Evolutionary conservation across 2,888 invertebrate genomes (phyloP).

Genomic region (Temnothorax unifasciatus): DNA sequence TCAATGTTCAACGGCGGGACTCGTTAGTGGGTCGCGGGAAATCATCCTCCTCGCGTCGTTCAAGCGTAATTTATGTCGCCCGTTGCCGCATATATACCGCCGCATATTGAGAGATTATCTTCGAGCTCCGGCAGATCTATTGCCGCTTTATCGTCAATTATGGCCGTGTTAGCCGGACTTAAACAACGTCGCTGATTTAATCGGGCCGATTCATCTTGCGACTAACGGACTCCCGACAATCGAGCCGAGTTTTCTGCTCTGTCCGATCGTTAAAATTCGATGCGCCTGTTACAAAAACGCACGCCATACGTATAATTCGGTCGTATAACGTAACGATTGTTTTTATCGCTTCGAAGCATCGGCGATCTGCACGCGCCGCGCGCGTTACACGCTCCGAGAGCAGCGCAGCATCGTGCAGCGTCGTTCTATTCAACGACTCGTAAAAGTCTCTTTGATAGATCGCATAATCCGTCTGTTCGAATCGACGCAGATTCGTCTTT

Average conservation of each 20-base stretch:
- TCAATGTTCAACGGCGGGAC: constrained; percentile 21
- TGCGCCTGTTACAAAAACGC: constrained; percentile 18
- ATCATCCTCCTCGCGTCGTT: constrained; percentile 30
- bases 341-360: constrained; percentile 44
- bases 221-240: constrained; percentile 6
- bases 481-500: constrained; percentile 43
- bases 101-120: constrained; percentile 58
- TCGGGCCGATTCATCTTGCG: constrained; percentile 43
- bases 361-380: constrained; percentile 20
- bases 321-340: constrained; percentile 55
- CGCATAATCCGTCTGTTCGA: constrained; percentile 23
- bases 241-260: background rate
- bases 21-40: constrained; percentile 52
- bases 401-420: background rate
- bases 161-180: constrained; percentile 31
- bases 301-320: constrained; percentile 38
- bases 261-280: constrained; percentile 44
- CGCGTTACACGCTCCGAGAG: background rate
- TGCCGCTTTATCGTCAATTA: constrained; percentile 52
- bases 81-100: constrained; percentile 6
- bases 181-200: constrained; percentile 46
- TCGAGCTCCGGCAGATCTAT: constrained; percentile 42
- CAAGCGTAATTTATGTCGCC: constrained; percentile 41
- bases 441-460: constrained; percentile 44
- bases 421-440: constrained; percentile 36